These are phyloP conservation scores for Mastomys coucha DNA, from an alignment of 2,113 vertebrate species.

Conservation along the genomic window DNA sequence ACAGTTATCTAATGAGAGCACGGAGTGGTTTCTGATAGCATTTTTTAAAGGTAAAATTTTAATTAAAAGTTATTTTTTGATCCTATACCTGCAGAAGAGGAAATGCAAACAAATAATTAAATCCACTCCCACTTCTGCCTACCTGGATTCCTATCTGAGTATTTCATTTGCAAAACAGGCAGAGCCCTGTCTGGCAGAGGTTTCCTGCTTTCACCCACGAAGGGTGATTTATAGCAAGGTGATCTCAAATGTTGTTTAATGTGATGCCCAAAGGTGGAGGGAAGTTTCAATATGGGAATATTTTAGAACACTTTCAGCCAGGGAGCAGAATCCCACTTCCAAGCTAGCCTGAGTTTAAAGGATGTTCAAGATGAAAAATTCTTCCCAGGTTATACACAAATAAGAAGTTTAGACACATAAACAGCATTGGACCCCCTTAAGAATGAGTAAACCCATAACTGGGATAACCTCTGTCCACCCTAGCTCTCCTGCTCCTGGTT, in stretches of 20 bases:
- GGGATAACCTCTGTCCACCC: no score
- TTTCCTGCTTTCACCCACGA: not conserved
- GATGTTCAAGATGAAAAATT: not conserved
- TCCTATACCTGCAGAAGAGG: not conserved
- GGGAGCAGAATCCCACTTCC: not conserved
- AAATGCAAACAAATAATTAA: not conserved
- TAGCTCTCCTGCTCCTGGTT: not conserved
- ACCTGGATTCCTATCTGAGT: not conserved
- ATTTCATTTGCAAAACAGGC: not conserved
- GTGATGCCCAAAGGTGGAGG: not conserved
- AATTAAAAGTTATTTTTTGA: not conserved
- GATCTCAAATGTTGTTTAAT: not conserved
- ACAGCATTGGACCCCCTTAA: not conserved
- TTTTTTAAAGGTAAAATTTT: not conserved
- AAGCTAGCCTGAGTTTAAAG: not conserved
- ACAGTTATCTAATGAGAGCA: not conserved
- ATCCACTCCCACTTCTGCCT: not conserved
- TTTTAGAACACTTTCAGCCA: not conserved
- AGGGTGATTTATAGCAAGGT: not conserved
- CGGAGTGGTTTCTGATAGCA: constrained; percentile 4
- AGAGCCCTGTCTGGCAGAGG: not conserved
- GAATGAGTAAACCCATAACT: not conserved
- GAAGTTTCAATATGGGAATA: not conserved
- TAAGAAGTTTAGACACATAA: not conserved
- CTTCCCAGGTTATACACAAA: not conserved